phyloP scores from a whole-genome alignment of 2,888 invertebrate genomes.

The Seladonia tumulorum region DNA sequence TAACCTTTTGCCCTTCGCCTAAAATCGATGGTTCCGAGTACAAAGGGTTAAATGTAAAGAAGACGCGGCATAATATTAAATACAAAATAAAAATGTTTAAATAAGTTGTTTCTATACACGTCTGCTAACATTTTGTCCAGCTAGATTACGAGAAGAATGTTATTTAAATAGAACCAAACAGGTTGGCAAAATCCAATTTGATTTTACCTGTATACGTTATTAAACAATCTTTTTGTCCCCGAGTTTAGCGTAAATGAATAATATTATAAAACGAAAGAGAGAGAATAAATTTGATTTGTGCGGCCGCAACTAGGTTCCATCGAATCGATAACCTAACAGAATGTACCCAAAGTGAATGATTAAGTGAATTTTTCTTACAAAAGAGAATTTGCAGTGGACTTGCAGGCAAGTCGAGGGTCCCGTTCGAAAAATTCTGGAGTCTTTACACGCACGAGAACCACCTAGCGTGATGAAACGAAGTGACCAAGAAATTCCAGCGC shows the following conservation, averaged over 20 bases:
- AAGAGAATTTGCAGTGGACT: background rate
- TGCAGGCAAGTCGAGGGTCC: background rate
- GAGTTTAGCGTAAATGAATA: too few species aligned
- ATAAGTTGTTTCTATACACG: too few species aligned
- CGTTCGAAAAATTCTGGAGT: background rate
- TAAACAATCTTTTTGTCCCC: too few species aligned
- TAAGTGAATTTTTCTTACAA: background rate
- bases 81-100: too few species aligned
- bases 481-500: constrained; percentile 23
- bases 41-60: too few species aligned
- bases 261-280: too few species aligned
- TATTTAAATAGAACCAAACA: too few species aligned
- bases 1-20: too few species aligned
- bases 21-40: too few species aligned
- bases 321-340: background rate
- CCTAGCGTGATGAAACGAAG: constrained; percentile 25
- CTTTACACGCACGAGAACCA: constrained; percentile 14
- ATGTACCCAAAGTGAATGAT: background rate
- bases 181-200: background rate
- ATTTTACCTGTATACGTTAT: background rate
- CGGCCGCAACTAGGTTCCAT: background rate
- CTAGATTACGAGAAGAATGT: too few species aligned
- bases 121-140: too few species aligned
- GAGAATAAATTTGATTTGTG: background rate
- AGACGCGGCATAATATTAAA: too few species aligned